A percentile compares a stretch with the other conserved stretches of the same genome.
Conservation (phyloP, 92 coral and sea anemone species). For the Chrysogorgia sp. region DNA sequence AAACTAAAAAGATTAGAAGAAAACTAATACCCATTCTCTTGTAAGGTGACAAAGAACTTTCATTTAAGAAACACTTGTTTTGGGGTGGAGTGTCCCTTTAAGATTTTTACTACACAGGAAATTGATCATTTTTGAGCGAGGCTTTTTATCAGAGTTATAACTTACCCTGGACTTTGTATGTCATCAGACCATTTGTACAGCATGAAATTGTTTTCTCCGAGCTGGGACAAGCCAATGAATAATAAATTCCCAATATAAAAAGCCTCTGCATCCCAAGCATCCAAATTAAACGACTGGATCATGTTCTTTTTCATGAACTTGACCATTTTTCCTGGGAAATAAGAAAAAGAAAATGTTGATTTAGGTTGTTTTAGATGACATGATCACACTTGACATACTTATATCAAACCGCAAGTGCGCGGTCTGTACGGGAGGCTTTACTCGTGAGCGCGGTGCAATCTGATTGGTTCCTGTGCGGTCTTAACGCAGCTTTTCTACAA, state of each 20-base stretch:
- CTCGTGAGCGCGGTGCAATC: background rate
- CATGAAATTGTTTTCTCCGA: slow-evolving; percentile 84
- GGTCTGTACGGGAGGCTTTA: background rate
- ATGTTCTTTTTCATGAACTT: slow-evolving; percentile 92
- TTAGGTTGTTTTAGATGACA: too few relatives aligned
- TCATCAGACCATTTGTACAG: slow-evolving; percentile 75
- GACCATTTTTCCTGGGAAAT: slow-evolving; percentile 76
- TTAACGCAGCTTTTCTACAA: too few relatives aligned
- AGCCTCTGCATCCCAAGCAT: slow-evolving; percentile 95
- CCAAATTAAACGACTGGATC: slow-evolving; percentile 90
- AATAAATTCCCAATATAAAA: slow-evolving; percentile 73
- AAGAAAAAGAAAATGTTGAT: background rate
- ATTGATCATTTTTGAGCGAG: background rate
- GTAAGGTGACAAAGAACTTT: too few relatives aligned
- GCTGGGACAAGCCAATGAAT: slow-evolving; percentile 89
- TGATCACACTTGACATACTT: too few relatives aligned
- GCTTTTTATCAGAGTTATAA: background rate
- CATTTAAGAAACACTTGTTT: too few relatives aligned
- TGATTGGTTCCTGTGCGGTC: too few relatives aligned
- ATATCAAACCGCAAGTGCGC: too few relatives aligned
- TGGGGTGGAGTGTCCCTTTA: background rate
- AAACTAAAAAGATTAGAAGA: too few relatives aligned
- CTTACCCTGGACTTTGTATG: slow-evolving; percentile 8
- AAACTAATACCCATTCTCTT: too few relatives aligned
- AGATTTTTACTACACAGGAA: background rate